Conservation (phyloP, 2,113 vertebrate genomes). For the Brienomyrus longianalis region DNA sequence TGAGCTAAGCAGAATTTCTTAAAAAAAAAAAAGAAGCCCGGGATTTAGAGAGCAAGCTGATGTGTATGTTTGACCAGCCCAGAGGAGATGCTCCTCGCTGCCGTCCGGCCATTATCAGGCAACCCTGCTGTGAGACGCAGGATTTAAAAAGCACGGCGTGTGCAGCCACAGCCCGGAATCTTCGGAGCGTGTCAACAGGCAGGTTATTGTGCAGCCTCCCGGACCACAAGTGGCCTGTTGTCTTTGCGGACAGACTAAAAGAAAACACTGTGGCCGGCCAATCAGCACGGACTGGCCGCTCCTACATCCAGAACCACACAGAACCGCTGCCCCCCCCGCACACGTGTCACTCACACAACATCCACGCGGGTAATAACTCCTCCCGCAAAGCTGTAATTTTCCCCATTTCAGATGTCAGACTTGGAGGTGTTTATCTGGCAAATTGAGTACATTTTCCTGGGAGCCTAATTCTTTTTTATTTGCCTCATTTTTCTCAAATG, state of each 20-base stretch:
- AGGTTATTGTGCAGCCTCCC: neutral
- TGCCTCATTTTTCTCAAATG: neutral
- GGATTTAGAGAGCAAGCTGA: neutral
- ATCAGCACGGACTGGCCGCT: neutral
- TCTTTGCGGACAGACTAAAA: neutral
- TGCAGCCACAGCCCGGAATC: neutral
- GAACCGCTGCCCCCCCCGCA: neutral
- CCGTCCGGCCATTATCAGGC: neutral
- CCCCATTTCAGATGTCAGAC: neutral
- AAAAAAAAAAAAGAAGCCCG: neutral
- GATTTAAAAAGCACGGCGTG: neutral
- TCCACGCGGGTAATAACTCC: neutral
- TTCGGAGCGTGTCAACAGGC: neutral
- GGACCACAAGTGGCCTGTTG: neutral
- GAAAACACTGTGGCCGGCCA: neutral
- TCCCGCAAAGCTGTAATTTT: neutral
- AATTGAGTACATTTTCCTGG: neutral
- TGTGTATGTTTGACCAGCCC: neutral
- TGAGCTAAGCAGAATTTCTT: neutral
- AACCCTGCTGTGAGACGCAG: neutral
- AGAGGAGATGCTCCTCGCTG: neutral
- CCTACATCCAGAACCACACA: neutral
- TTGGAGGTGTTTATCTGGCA: neutral
- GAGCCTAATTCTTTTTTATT: neutral
- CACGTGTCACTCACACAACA: neutral